These are phyloP conservation scores for Panopea generosa DNA, from an alignment of 2,888 invertebrate species.

Conservation along the genomic window DNA sequence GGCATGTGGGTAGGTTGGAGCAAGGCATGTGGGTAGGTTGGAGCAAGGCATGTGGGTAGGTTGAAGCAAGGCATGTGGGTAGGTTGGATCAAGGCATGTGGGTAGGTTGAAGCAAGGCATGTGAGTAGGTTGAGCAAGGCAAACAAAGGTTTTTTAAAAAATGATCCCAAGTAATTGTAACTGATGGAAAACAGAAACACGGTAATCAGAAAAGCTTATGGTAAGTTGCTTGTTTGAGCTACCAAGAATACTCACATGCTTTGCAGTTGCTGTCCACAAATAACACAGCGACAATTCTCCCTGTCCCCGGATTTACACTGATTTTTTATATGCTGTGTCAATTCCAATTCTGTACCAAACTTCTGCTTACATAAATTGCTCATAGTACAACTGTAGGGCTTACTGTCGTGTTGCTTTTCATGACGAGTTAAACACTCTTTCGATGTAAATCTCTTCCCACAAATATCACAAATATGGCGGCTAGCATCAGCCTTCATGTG, in stretches of 20 bases:
- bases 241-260: slow-evolving; percentile 36
- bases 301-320: slow-evolving; percentile 11
- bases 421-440: slow-evolving; percentile 44
- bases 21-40: no score
- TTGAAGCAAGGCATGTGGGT: no score
- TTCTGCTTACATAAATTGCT: slow-evolving; percentile 32
- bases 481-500: slow-evolving; percentile 4
- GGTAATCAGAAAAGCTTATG: no score
- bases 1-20: no score
- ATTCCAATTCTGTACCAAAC: slow-evolving; percentile 20
- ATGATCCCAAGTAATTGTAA: no score
- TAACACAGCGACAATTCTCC: slow-evolving; percentile 40
- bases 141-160: no score
- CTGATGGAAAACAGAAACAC: no score
- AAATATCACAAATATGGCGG: slow-evolving; percentile 38
- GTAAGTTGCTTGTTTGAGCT: no score
- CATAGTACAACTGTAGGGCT: slow-evolving; percentile 56
- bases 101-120: no score
- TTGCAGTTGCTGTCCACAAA: slow-evolving; percentile 34
- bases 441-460: slow-evolving; percentile 45
- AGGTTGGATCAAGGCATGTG: no score
- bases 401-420: slow-evolving; percentile 37
- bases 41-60: no score
- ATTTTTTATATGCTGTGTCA: slow-evolving; percentile 27
- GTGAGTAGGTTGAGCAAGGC: no score